Base-by-base conservation (phyloP, 2,888 invertebrate genomes). In the Cerceris rybyensis region DNA sequence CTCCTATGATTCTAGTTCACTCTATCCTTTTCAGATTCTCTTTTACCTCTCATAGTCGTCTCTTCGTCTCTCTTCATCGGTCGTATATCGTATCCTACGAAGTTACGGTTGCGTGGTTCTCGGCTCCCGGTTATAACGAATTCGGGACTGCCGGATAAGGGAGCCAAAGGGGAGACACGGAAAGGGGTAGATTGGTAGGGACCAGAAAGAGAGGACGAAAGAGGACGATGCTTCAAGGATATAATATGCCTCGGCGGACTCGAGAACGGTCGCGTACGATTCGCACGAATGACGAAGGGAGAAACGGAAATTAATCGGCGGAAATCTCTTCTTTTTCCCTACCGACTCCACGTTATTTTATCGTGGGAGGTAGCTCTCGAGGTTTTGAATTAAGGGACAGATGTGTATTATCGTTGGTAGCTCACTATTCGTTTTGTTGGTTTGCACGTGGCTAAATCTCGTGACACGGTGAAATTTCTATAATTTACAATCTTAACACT, bases 101-200 rank as follows among this genome's bases (percentile, higher is more conserved):
- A 84, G 84, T 83, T 75, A 83, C 84, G 84, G 83, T 81, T 80
- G 80, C 84, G 73, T 81, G 81, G 81, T 59, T 80, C 79, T 69
- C 72, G 74, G 72, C 81, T 76, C 58, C 55, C 70, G 75, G 80
- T 83, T 76, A 80, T 84, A 84, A 83, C 81, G 84, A 84, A 84
- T 84, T 84, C 77, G 79, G 81, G 76, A 80, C 77, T 66, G 76
- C 60, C 70, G 77, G 74, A 68, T 70, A 79, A 79, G 79, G 76
- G 76, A 55, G 64, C 43, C 57, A 68, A 63, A 52, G 28, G 61
- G 28, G 39, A 54, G 17, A 68, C 50, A 59, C 28, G 52, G 58
- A 55, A 63, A 8, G 42, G 66, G 52, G 67, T 57, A 55, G 75
- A 61, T 54, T 60, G 59, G 54, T 58, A 54, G 17, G 54, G 43